These are phyloP conservation scores for Ammodramus savannarum DNA, from an alignment of 2,113 vertebrate genomes.

Conservation along the genomic window DNA sequence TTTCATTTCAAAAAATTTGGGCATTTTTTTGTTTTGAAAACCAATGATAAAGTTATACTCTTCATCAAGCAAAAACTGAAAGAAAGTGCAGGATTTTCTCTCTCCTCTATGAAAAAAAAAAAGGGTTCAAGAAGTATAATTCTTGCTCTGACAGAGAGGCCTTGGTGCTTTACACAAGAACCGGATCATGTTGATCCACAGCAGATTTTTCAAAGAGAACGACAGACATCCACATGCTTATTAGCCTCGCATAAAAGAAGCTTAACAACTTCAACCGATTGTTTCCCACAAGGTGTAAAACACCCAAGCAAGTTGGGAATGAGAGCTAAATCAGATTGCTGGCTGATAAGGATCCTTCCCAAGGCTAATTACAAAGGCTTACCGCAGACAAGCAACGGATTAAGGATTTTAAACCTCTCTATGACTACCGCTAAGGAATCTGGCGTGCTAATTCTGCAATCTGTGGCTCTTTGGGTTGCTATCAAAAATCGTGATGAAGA, in stretches of 20 bases:
- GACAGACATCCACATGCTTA: background rate
- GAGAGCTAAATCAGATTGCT: constrained; percentile 38
- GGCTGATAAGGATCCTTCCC: constrained; percentile 30
- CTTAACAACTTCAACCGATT: constrained; percentile 26
- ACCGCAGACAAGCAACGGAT: background rate
- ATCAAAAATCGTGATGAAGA: background rate
- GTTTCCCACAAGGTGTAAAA: constrained; percentile 37
- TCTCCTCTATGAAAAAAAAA: background rate
- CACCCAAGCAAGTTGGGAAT: background rate
- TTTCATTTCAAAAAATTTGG: background rate
- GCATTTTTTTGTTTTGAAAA: background rate
- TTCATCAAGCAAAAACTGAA: background rate
- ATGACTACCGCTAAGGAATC: background rate
- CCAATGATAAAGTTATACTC: background rate
- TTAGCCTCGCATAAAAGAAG: constrained; percentile 3
- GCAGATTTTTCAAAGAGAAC: constrained; percentile 6
- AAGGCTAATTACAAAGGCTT: constrained; percentile 41
- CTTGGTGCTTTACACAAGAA: background rate
- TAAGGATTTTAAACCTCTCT: constrained; percentile 23
- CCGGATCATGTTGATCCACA: background rate
- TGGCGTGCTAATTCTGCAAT: background rate
- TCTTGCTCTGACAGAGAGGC: background rate
- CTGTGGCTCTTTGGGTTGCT: constrained; percentile 1
- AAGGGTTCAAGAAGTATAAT: background rate
- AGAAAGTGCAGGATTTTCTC: background rate